phyloP scores from a whole-genome alignment of 1,140 invertebrate species.

The Drosophila tsacasi region DNA sequence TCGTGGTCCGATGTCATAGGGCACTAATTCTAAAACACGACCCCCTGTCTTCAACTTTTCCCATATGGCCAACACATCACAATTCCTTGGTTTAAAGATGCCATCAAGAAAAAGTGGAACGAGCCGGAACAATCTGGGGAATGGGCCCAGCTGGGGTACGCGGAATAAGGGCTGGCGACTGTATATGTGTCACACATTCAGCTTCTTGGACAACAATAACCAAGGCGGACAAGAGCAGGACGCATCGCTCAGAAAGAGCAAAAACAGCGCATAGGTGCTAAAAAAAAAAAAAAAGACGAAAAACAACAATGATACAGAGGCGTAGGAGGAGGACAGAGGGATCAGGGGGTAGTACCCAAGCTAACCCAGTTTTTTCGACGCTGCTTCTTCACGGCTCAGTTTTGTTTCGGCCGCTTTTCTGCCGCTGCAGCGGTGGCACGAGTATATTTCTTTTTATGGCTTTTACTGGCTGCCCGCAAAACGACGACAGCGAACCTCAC shows the following conservation, averaged over 20 bases:
- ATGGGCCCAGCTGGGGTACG: conserved; percentile 7
- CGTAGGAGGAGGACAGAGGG: background rate
- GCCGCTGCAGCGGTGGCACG: conserved; percentile 35
- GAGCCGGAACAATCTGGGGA: conserved; percentile 15
- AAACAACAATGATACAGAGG: conserved; percentile 50
- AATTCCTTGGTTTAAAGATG: conserved; percentile 25
- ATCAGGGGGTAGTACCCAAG: conserved; percentile 19
- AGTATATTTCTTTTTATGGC: conserved; percentile 77
- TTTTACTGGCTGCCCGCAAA: conserved; percentile 74
- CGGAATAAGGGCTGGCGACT: conserved; percentile 22
- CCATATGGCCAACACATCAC: background rate
- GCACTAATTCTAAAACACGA: background rate
- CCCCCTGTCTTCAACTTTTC: background rate
- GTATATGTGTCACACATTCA: conserved; percentile 74
- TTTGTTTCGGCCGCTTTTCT: conserved; percentile 44
- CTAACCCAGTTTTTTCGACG: conserved; percentile 65
- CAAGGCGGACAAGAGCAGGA: conserved; percentile 55
- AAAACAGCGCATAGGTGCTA: conserved; percentile 62
- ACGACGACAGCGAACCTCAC: conserved; percentile 52
- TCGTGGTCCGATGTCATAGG: background rate
- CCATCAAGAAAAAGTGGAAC: conserved; percentile 23
- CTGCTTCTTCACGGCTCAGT: conserved; percentile 61
- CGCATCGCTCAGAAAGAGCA: conserved; percentile 58
- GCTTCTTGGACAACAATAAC: conserved; percentile 72
- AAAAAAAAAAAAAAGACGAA: conserved; percentile 37